Conservation (phyloP, 2,888 invertebrate species). For the Isotomurus palustris region DNA sequence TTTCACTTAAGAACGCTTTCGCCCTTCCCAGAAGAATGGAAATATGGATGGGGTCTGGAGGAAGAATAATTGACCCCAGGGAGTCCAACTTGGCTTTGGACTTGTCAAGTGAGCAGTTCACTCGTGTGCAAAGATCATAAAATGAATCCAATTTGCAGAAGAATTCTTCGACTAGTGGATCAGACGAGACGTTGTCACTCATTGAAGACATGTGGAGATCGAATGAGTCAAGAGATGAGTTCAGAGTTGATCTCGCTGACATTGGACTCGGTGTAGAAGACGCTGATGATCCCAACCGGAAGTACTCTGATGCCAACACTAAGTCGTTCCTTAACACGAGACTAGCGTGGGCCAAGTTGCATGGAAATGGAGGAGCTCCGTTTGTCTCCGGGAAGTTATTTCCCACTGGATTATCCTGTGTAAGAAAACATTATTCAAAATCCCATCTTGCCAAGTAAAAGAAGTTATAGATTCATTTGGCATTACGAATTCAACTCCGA, state of each 20-base stretch:
- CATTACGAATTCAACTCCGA: slow-evolving; percentile 35
- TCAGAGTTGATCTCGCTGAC: slow-evolving; percentile 14
- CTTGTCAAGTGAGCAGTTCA: slow-evolving; percentile 15
- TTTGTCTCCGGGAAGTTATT: slow-evolving; percentile 30
- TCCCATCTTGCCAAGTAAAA: slow-evolving; percentile 3
- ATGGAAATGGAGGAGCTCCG: slow-evolving; percentile 27
- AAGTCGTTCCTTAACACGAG: slow-evolving; percentile 27
- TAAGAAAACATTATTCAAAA: slow-evolving; percentile 10
- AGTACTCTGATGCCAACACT: slow-evolving; percentile 3
- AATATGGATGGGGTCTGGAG: slow-evolving; percentile 3
- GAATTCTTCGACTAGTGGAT: slow-evolving; percentile 9
- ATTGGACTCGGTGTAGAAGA: slow-evolving; percentile 16
- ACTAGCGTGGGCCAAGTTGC: slow-evolving; percentile 22
- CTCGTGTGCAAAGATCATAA: slow-evolving; percentile 20
- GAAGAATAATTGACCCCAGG: background rate
- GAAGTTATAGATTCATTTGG: background rate
- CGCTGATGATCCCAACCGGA: background rate
- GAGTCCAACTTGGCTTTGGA: slow-evolving; percentile 18
- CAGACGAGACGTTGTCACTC: background rate
- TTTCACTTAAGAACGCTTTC: slow-evolving; percentile 14
- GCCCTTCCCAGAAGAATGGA: slow-evolving; percentile 14
- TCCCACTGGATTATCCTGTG: slow-evolving; percentile 28
- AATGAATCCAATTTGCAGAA: slow-evolving; percentile 13
- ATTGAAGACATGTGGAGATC: background rate
- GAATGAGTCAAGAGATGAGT: slow-evolving; percentile 3